phyloP scores from a whole-genome alignment of 1,140 invertebrate species.

The Liolophura sinensis region DNA sequence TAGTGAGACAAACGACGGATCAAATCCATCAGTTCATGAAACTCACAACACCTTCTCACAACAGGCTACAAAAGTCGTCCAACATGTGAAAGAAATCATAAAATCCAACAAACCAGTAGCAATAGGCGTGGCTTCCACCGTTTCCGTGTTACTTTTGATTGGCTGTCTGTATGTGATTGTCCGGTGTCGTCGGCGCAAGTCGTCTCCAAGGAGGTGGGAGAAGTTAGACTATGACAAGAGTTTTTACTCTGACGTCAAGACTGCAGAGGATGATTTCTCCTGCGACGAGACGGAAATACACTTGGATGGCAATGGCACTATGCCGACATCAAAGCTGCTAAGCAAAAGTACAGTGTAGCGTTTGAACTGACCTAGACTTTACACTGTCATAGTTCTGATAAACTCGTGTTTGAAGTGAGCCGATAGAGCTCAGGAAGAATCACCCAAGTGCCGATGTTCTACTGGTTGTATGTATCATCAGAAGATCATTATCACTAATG shows the following conservation, averaged over 20 bases:
- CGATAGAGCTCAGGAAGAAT: too few species aligned
- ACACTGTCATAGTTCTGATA: too few species aligned
- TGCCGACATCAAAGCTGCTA: constrained; percentile 21
- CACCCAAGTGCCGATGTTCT: too few species aligned
- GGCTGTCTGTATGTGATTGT: constrained; percentile 10
- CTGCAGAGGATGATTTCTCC: constrained; percentile 17
- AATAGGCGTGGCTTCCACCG: constrained; percentile 15
- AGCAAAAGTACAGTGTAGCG: too few species aligned
- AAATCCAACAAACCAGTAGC: constrained; percentile 8
- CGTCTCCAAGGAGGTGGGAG: constrained; percentile 16
- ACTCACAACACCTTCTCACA: constrained; percentile 10
- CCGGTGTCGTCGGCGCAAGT: constrained; percentile 3
- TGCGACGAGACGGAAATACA: constrained; percentile 26
- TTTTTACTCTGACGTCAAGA: constrained; percentile 12
- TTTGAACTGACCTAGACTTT: too few species aligned
- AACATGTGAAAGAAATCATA: constrained; percentile 9
- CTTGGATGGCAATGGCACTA: constrained; percentile 20
- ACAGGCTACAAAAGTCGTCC: constrained; percentile 12
- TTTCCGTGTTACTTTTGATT: constrained; percentile 5
- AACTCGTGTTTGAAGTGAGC: too few species aligned
- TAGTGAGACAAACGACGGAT: constrained; percentile 23
- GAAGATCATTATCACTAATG: too few species aligned
- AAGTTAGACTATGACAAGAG: constrained; percentile 24
- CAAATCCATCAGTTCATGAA: constrained; percentile 3
- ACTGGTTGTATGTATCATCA: too few species aligned